Base-by-base conservation (phyloP, 2,888 invertebrate species). In the Noctua pronuba region DNA sequence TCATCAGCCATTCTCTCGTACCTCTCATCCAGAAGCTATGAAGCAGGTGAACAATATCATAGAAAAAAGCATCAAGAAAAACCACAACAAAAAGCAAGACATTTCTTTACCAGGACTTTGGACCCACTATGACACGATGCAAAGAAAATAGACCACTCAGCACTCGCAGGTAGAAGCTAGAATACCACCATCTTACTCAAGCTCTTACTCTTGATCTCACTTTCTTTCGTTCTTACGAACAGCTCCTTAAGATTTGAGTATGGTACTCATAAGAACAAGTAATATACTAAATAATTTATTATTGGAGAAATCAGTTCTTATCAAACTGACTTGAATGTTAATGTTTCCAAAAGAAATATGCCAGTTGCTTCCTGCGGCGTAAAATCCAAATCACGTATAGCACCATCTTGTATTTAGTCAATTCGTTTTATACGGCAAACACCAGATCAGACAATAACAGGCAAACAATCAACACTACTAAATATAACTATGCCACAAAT, bases 271-370 rank as follows among this genome's bases (percentile, higher is more conserved):
- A n/a, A n/a, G n/a, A n/a, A n/a, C n/a, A n/a, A 64, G 5, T 44
- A 38, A 55, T 44, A 11, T 5, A 73, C 69, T 68, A 55, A 35
- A 79, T 65, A 38, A 72, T 75, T 16, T 1, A 46, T 62, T 16
- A 11, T 28, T 35, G 7, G 21, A 62, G 72, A 65, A 68, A 79
- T 55, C 13, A 28, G 65, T 72, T 73, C 7, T 3, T n/a, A n/a
- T n/a, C n/a, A n/a, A n/a, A n/a, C n/a, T n/a, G n/a, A n/a, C n/a
- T n/a, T 52, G 49, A 18, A 49, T 24, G 6, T 41, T 58, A 1
- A 67, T 75, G 38, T 62, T 62, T 52, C 11, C 31, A 8, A 55
- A 60, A 46, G 5, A 11, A 64, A 46, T 21, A 31, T 58, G 4
- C 18, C 24, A 24, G 13, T 67, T 18, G n/a, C 28, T 70, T 31